phyloP scores from a whole-genome alignment of 2,888 invertebrate genomes.

The Lamellibrachia satsuma region DNA sequence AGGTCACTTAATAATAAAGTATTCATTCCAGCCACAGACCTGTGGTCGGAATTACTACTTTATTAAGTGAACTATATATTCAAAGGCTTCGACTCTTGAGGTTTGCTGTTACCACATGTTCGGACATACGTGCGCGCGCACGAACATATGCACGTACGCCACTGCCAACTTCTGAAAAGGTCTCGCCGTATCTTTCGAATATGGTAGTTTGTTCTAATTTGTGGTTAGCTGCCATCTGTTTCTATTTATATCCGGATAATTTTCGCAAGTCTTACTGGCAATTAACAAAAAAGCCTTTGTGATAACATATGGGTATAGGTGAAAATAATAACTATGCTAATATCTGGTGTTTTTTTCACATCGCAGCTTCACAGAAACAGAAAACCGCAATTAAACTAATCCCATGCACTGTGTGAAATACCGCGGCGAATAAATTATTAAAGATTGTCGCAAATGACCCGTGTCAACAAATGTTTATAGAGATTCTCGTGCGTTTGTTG shows the following conservation, averaged over 20 bases:
- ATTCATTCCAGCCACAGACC: too few relatives aligned
- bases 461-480: background rate
- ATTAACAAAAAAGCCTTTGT: background rate
- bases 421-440: background rate
- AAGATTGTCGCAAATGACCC: background rate
- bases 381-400: background rate
- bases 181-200: background rate
- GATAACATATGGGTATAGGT: background rate
- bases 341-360: background rate
- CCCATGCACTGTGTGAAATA: background rate
- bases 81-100: too few relatives aligned
- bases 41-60: too few relatives aligned
- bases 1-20: too few relatives aligned
- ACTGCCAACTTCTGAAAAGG: too few relatives aligned
- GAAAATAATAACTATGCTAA: background rate
- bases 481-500: background rate
- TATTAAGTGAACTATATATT: too few relatives aligned
- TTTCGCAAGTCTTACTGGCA: background rate
- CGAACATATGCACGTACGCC: too few relatives aligned
- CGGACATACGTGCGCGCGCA: too few relatives aligned
- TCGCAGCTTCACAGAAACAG: background rate
- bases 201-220: background rate
- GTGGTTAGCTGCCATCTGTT: background rate
- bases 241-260: background rate
- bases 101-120: too few relatives aligned